A percentile compares a stretch with the other conserved stretches of the same genome.
Conservation (phyloP, 2,797 vertebrate genomes). For the Cygnus olor region DNA sequence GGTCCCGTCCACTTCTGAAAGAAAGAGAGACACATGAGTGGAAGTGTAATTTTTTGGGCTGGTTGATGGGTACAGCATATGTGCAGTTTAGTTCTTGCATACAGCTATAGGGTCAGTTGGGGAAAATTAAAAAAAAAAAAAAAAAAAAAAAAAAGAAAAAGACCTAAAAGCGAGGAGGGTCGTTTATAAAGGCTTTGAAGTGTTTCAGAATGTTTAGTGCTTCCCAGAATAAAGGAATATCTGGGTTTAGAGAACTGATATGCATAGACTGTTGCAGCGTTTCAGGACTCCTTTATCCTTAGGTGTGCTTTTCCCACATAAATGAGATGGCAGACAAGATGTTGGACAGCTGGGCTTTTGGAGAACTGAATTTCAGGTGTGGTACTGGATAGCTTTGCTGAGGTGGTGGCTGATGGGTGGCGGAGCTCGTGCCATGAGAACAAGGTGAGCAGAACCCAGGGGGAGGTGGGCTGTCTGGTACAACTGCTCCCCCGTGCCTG, state of each 20-base stretch:
- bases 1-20: background rate
- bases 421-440: background rate
- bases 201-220: background rate
- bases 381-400: background rate
- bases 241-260: background rate
- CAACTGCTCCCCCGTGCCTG: no score
- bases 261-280: background rate
- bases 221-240: background rate
- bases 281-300: background rate
- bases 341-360: background rate
- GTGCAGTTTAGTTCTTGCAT: background rate
- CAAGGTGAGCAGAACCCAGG: no score
- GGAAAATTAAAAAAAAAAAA: background rate
- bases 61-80: background rate
- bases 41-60: background rate
- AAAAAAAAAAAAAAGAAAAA: background rate
- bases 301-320: background rate
- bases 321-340: background rate
- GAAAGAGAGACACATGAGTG: background rate
- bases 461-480: no score
- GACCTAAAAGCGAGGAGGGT: background rate
- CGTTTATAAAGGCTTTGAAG: background rate
- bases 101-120: background rate
- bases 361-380: accelerated
- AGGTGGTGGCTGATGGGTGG: background rate